These are phyloP conservation scores for Festucalex cinctus DNA, from an alignment of 2,113 vertebrate species.

Conservation along the genomic window DNA sequence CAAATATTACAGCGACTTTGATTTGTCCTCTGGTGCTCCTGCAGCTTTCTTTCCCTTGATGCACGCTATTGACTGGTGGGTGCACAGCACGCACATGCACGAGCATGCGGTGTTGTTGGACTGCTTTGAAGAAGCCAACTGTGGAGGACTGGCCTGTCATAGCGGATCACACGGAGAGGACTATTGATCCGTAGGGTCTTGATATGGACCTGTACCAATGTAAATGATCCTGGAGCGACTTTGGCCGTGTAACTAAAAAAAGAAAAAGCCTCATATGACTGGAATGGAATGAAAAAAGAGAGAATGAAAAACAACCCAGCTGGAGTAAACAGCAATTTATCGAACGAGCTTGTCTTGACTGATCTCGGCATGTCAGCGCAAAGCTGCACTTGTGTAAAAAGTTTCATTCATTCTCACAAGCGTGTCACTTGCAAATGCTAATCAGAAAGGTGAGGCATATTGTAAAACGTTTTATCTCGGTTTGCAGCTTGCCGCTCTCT, in stretches of 20 bases:
- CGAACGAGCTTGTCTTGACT: constrained; percentile 7
- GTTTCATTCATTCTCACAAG: constrained; percentile 3
- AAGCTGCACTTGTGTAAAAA: neutral
- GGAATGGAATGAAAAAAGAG: neutral
- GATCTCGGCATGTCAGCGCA: neutral
- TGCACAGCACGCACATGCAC: constrained; percentile 28
- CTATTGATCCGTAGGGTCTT: constrained; percentile 43
- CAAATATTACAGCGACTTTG: constrained; percentile 48
- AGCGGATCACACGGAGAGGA: constrained; percentile 33
- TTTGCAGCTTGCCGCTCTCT: constrained; percentile 15
- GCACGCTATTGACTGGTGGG: constrained; percentile 41
- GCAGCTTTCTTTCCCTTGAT: constrained; percentile 21
- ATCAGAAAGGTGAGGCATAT: constrained; percentile 8
- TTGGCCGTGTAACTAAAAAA: constrained; percentile 10
- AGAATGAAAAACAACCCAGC: neutral
- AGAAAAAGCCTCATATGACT: constrained; percentile 3
- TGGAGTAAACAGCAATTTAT: constrained; percentile 15
- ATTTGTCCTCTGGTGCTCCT: constrained; percentile 37
- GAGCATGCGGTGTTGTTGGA: constrained; percentile 27
- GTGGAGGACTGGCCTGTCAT: constrained; percentile 34
- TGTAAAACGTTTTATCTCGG: neutral
- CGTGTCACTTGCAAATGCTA: constrained; percentile 7
- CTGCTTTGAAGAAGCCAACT: constrained; percentile 46
- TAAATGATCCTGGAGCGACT: constrained; percentile 35
- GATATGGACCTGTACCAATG: constrained; percentile 31